phyloP scores from a whole-genome alignment of 2,113 vertebrate genomes.

The Xiphophorus hellerii region DNA sequence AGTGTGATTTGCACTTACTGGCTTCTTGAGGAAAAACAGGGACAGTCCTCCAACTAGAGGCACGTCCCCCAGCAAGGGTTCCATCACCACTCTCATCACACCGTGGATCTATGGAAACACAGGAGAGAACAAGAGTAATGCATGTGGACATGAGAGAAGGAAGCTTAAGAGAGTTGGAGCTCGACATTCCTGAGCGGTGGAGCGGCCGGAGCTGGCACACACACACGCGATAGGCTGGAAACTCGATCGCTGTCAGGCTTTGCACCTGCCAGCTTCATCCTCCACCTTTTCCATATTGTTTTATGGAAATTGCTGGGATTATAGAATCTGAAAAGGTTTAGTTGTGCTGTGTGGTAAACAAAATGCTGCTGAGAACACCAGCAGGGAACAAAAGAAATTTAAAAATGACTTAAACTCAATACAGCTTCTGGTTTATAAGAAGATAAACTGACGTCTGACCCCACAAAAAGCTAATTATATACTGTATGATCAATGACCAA shows the following conservation, averaged over 20 bases:
- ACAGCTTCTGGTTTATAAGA: neutral
- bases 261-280: constrained; percentile 41
- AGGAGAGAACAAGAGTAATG: constrained; percentile 39
- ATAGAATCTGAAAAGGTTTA: constrained; percentile 23
- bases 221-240: constrained; percentile 50
- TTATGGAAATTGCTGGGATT: constrained; percentile 53
- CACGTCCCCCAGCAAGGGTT: constrained; percentile 94
- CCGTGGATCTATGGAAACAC: constrained; percentile 88
- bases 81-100: constrained; percentile 93
- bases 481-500: constrained; percentile 1
- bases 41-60: constrained; percentile 94
- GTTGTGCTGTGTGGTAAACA: constrained; percentile 28
- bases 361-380: constrained; percentile 50
- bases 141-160: constrained; percentile 6
- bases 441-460: neutral
- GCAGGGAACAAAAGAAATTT: constrained; percentile 20
- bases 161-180: constrained; percentile 22
- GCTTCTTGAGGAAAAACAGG: constrained; percentile 96
- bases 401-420: neutral
- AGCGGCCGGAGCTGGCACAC: neutral
- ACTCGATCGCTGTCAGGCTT: constrained; percentile 43
- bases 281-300: constrained; percentile 48
- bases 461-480: constrained; percentile 5
- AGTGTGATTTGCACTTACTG: constrained; percentile 80
- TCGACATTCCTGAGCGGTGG: constrained; percentile 47